phyloP scores from a whole-genome alignment of 2,888 invertebrate species.

The Calliphora vomitoria region DNA sequence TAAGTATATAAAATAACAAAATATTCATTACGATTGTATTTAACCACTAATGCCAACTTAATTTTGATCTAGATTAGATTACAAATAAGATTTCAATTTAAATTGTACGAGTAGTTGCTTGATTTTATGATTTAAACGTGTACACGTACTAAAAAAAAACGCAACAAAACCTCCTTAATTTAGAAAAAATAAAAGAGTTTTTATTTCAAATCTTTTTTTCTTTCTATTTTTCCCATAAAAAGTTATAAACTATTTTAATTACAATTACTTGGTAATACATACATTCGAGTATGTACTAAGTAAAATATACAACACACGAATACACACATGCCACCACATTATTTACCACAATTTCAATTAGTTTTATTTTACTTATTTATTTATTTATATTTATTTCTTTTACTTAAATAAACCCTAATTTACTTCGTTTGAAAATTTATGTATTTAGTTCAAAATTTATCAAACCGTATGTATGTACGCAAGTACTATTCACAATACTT shows the following conservation, averaged over 20 bases:
- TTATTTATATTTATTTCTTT: not conserved
- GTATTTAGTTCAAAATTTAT: slow-evolving; percentile 68
- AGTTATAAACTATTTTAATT: slow-evolving; percentile 44
- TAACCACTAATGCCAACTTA: slow-evolving; percentile 66
- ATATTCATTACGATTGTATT: slow-evolving; percentile 70
- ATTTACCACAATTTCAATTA: slow-evolving; percentile 33
- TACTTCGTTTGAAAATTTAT: slow-evolving; percentile 56
- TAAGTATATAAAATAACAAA: not conserved
- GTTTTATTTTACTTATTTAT: slow-evolving; percentile 31
- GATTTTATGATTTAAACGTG: slow-evolving; percentile 72
- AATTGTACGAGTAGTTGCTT: slow-evolving; percentile 8
- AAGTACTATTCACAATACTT: too few species aligned
- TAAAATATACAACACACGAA: not conserved
- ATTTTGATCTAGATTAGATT: slow-evolving; percentile 71
- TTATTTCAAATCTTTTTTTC: not conserved
- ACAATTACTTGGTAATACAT: slow-evolving; percentile 1
- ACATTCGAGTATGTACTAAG: too few species aligned
- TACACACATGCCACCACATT: not conserved
- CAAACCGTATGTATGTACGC: slow-evolving; percentile 36
- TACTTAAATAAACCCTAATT: slow-evolving; percentile 38
- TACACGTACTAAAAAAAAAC: slow-evolving; percentile 47
- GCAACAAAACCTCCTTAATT: slow-evolving; percentile 35
- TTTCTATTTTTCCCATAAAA: slow-evolving; percentile 6
- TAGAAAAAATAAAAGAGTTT: not conserved
- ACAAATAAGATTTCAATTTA: slow-evolving; percentile 56